phyloP scores from a whole-genome alignment of 2,797 vertebrate species.

The Carcharodon carcharias region DNA sequence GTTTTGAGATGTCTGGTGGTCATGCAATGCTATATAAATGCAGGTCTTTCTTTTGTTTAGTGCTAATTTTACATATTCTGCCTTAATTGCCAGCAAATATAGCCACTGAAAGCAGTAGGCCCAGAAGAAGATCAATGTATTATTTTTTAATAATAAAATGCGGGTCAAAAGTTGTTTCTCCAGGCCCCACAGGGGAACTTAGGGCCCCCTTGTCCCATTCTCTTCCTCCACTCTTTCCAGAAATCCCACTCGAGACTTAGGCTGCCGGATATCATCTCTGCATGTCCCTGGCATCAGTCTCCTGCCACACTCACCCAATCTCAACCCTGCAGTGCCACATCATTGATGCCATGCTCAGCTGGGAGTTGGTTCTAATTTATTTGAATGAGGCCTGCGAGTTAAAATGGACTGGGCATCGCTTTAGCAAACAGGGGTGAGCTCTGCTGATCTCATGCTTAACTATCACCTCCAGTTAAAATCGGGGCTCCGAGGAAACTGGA shows the following conservation, averaged over 20 bases:
- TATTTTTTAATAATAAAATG: neutral
- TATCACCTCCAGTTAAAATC: neutral
- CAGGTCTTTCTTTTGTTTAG: too few relatives aligned
- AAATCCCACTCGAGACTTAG: neutral
- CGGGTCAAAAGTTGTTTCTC: too few relatives aligned
- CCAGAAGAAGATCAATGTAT: neutral
- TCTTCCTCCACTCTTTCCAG: neutral
- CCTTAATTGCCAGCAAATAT: neutral
- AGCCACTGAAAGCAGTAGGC: neutral
- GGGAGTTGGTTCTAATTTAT: neutral
- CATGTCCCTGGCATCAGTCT: neutral
- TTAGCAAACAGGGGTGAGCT: neutral
- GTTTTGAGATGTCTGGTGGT: too few relatives aligned
- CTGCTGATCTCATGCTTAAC: neutral
- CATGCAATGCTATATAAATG: too few relatives aligned
- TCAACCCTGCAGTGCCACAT: too few relatives aligned
- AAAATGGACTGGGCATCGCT: neutral
- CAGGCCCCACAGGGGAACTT: too few relatives aligned
- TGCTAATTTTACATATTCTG: neutral
- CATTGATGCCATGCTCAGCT: too few relatives aligned
- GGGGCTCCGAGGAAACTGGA: neutral
- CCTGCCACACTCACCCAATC: neutral
- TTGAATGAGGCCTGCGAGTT: neutral
- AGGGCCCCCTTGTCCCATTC: neutral
- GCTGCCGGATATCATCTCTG: neutral